Evolutionary conservation across 2,797 vertebrate species (phyloP), one percentile per base, ranked within the genome.

Genomic region (Myotis myotis): DNA sequence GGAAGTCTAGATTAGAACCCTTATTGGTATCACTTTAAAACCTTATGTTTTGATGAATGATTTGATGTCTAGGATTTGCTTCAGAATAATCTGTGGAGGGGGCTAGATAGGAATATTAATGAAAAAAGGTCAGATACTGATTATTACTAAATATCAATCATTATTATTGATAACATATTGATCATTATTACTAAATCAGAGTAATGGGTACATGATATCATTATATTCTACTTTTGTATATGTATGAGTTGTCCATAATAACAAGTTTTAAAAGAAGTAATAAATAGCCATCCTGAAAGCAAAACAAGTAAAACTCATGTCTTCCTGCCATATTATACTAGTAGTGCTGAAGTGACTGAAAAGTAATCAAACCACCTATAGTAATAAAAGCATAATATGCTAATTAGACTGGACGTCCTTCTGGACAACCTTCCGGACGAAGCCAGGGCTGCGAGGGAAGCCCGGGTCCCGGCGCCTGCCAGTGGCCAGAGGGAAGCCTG

Each of bases 11-110:
- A 76, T 84, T 92, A 90, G 60, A 93, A 64, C 23, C 47, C 62
- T 70, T 91, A 19, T 88, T n/a, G 86, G 28, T 78, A 41, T 47
- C 25, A 83, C 82, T 96, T 96, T 20, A 92, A 33, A 91, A 62
- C 30, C 6, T 91, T 30, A 49, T 87, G 11, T 82, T 93, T 38
- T 94, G 30, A 64, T 80, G 20, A 91, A 74, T 79, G 38, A 76
- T 64, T 87, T 87, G 47, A 49, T 92, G 20, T 83, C 53, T 78
- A 72, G 74, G 47, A 60, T 88, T 94, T 85, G 30, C 57, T 91
- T 89, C 74, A 92, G 25, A 87, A 53, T 88, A 82, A 76, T 57
- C 68, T 93, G 30, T 19, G 22, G 22, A 41, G 19, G 41, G 17
- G 8, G 16, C 9, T 33, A 30, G 25, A 85, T 20, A 89, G 44